Conservation (phyloP, 1,140 invertebrate species). For the Daktulosphaira vitifoliae region DNA sequence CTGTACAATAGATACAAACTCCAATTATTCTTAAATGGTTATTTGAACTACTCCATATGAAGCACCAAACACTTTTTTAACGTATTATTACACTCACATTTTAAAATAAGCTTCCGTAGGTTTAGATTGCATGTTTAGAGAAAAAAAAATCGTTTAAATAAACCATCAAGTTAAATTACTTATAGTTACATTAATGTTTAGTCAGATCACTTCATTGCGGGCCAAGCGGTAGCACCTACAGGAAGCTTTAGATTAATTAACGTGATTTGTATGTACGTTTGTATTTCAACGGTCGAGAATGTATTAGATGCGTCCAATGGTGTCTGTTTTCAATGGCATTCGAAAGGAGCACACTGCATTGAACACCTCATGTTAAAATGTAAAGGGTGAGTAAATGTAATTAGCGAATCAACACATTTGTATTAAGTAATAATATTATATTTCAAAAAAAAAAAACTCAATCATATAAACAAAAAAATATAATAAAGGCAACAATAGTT, state of each 20-base stretch:
- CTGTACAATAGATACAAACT: too few species aligned
- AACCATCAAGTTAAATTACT: not conserved
- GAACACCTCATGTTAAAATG: too few species aligned
- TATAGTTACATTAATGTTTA: slow-evolving; percentile 9
- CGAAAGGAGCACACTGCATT: too few species aligned
- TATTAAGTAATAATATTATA: slow-evolving; percentile 25
- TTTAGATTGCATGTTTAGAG: slow-evolving; percentile 28
- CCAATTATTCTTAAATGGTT: too few species aligned
- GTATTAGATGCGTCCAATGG: too few species aligned
- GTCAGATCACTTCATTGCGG: slow-evolving; percentile 2
- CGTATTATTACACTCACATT: not conserved
- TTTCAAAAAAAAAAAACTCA: slow-evolving; percentile 29
- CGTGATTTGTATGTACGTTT: too few species aligned
- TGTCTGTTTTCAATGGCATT: too few species aligned
- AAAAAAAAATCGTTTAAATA: not conserved
- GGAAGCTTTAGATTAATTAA: slow-evolving; percentile 6
- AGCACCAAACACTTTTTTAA: not conserved
- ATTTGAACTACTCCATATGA: not conserved
- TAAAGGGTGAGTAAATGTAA: not conserved
- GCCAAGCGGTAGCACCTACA: slow-evolving; percentile 2
- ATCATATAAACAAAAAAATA: slow-evolving; percentile 28
- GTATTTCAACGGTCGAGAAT: too few species aligned
- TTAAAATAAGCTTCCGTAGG: not conserved
- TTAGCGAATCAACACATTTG: slow-evolving; percentile 19
- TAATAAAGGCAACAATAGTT: slow-evolving; percentile 32